A percentile compares a stretch with the other conserved stretches of the same genome.
phyloP scores from a whole-genome alignment of 2,888 invertebrate genomes.

The Tachina fera region DNA sequence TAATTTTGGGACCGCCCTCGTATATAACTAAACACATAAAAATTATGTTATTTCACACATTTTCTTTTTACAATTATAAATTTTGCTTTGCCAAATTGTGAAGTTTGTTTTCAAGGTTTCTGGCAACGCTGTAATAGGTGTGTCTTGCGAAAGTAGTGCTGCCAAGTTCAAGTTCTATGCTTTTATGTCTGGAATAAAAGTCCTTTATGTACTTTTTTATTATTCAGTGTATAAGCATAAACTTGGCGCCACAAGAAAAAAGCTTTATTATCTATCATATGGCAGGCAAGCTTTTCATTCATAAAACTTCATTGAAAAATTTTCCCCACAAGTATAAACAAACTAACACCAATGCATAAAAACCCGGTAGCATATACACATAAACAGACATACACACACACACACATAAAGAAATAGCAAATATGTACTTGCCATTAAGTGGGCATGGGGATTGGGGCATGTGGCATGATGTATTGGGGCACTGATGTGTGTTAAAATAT shows the following conservation, averaged over 20 bases:
- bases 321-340: neutral
- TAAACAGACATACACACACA: neutral
- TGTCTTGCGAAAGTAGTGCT: too few relatives aligned
- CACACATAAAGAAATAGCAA: neutral
- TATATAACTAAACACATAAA: too few relatives aligned
- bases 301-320: conserved; percentile 6
- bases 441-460: too few relatives aligned
- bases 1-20: too few relatives aligned
- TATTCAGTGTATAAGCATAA: neutral
- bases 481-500: neutral
- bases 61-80: too few relatives aligned
- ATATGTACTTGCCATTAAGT: neutral
- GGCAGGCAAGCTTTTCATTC: conserved; percentile 52
- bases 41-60: too few relatives aligned
- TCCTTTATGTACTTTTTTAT: too few relatives aligned
- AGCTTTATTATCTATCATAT: neutral
- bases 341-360: neutral
- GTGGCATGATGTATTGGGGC: neutral
- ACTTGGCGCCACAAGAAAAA: neutral
- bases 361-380: neutral
- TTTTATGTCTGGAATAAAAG: too few relatives aligned
- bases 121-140: too few relatives aligned
- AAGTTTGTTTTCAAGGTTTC: too few relatives aligned
- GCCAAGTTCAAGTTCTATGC: too few relatives aligned
- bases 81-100: too few relatives aligned